These are phyloP conservation scores for Artibeus jamaicensis DNA, from an alignment of 2,797 vertebrate genomes.

Conservation along the genomic window DNA sequence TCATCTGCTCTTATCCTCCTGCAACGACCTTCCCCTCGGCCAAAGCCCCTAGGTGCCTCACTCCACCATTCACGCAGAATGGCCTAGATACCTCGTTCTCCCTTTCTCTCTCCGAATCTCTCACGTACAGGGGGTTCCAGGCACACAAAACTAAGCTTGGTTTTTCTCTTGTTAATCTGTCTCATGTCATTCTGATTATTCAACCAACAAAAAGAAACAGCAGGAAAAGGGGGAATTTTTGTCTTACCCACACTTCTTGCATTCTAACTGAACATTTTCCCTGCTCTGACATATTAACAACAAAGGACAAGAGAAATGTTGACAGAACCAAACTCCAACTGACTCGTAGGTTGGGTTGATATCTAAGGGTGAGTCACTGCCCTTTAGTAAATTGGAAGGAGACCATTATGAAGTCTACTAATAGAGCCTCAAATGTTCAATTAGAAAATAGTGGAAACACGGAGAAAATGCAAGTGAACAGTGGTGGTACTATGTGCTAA, in stretches of 20 bases:
- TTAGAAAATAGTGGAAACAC: neutral
- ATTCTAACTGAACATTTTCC: conserved; percentile 51
- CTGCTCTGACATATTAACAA: neutral
- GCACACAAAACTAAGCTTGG: neutral
- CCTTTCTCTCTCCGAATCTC: neutral
- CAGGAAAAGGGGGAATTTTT: neutral
- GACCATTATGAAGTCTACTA: conserved; percentile 30
- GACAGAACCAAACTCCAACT: conserved; percentile 58
- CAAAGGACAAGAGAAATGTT: conserved; percentile 59
- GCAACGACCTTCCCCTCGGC: neutral
- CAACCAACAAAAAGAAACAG: neutral
- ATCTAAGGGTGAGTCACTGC: conserved; percentile 56
- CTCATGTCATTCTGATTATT: neutral
- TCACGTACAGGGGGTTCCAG: neutral
- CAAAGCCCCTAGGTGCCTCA: neutral
- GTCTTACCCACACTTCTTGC: neutral
- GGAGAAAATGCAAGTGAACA: conserved; percentile 22
- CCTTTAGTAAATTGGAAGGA: conserved; percentile 45
- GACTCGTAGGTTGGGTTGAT: conserved; percentile 41
- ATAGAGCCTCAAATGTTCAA: conserved; percentile 43
- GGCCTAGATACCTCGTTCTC: neutral
- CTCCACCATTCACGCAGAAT: neutral
- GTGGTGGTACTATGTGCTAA: neutral
- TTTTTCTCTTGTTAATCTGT: neutral
- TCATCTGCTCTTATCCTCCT: neutral